Conservation (phyloP, 92 coral and sea anemone species). For the Pocillopora grandis region DNA sequence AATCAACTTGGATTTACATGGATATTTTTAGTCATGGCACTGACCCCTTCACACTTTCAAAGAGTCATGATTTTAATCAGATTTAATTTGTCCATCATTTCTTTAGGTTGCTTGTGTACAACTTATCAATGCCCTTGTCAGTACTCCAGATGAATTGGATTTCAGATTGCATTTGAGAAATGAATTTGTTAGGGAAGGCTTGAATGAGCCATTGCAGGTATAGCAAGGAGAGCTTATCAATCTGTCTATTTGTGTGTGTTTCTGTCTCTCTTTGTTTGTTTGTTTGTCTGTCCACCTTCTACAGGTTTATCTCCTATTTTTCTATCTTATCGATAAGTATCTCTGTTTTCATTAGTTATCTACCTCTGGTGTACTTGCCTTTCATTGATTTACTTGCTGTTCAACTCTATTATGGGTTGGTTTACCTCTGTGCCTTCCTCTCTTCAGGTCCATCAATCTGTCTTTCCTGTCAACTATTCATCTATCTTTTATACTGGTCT, state of each 20-base stretch:
- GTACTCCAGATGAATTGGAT: constrained; percentile 96
- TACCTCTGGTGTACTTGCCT: no score
- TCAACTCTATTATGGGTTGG: no score
- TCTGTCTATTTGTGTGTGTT: not conserved
- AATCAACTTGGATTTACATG: no score
- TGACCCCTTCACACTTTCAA: not conserved
- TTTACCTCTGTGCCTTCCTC: no score
- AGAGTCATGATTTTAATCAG: no score
- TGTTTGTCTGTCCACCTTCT: not conserved
- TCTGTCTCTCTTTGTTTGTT: not conserved
- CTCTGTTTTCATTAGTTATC: no score
- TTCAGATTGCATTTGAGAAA: constrained; percentile 95
- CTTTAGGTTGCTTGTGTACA: constrained; percentile 94
- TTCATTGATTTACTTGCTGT: no score
- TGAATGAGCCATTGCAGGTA: constrained; percentile 92
- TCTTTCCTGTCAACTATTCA: no score
- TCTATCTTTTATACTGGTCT: no score
- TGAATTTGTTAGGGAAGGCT: constrained; percentile 95
- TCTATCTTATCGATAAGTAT: no score
- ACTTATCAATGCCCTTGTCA: constrained; percentile 90
- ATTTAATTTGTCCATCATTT: not conserved
- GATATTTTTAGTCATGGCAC: not conserved
- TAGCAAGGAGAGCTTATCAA: not conserved
- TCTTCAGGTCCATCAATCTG: no score
- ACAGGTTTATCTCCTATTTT: no score